Base-by-base conservation (phyloP, 2,113 vertebrate genomes). In the Apistogramma diplotaenia region DNA sequence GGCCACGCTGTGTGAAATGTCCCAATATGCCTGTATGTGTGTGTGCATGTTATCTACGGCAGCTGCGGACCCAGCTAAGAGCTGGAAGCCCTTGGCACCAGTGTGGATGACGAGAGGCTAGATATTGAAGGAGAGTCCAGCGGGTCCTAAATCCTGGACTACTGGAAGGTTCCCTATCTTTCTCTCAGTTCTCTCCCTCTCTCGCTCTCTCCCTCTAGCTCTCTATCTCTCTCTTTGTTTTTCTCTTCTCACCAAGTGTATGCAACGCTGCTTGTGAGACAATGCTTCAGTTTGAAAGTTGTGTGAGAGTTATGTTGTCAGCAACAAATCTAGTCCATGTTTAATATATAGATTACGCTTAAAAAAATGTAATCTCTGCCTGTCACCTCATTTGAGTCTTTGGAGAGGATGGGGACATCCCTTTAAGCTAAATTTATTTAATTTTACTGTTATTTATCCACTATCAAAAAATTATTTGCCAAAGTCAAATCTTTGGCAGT, bases 141-240 rank as follows among this genome's bases (percentile, higher is more conserved):
- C 96, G 94, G 97, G 97, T 97, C 96, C 97, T 97, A 97, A 97
- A 96, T 96, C 96, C 96, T 97, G 97, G 97, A 97, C 96, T 97
- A 96, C 96, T 96, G 97, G 96, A 98, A 98, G 96, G 96, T 97
- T 97, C 96, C 96, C 95, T 96, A 95, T 96, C 96, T 95, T 96
- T 95, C 95, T 95, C 94, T 94, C 90, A 92, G 85, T 94, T 89
- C 81, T 82, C 74, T 81, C 43, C 55, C 13, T 51, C 53, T 87
- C 65, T 82, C 37, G 61, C 35, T 65, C 58, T 54, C 96, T 95
- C 94, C 95, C 94, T 95, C 93, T 93, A 89, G 87, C 81, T 84
- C 76, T 81, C 23, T 65, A 6, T 60, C 9, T 37, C 55, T 83
- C 29, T 84, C 51, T 73, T 51, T 46, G 16, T 16, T 80, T 88